Conservation (phyloP, 2,888 invertebrate genomes). For the Noctua janthina region DNA sequence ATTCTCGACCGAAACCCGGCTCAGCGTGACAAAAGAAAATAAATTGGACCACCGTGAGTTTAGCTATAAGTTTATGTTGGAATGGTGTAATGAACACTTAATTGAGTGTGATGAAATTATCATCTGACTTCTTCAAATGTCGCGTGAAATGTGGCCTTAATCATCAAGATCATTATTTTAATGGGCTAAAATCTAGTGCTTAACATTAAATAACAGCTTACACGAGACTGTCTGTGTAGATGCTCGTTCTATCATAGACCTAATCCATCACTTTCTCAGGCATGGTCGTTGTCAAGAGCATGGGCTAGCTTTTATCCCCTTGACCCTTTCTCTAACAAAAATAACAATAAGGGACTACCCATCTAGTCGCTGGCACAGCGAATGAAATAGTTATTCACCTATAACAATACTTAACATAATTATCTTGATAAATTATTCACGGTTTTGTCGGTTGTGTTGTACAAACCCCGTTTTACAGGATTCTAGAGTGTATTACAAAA, state of each 20-base stretch:
- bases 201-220: background rate
- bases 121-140: background rate
- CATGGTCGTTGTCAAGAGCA: background rate
- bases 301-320: background rate
- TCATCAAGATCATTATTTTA: background rate
- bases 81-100: slow-evolving; percentile 14
- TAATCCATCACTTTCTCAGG: background rate
- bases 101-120: slow-evolving; percentile 22
- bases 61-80: slow-evolving; percentile 40
- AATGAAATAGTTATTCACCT: background rate
- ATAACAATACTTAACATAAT: background rate
- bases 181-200: background rate
- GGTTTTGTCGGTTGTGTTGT: background rate
- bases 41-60: slow-evolving; percentile 78
- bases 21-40: slow-evolving; percentile 80
- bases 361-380: background rate
- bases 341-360: background rate
- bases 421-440: background rate
- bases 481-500: background rate
- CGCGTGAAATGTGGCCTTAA: background rate
- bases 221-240: background rate
- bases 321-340: background rate
- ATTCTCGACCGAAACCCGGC: slow-evolving; percentile 78
- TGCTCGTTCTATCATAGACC: background rate
- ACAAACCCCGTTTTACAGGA: background rate